Evolutionary conservation across 2,113 vertebrate species (phyloP).

Genomic region (Sinocyclocheilus maitianheensis): DNA sequence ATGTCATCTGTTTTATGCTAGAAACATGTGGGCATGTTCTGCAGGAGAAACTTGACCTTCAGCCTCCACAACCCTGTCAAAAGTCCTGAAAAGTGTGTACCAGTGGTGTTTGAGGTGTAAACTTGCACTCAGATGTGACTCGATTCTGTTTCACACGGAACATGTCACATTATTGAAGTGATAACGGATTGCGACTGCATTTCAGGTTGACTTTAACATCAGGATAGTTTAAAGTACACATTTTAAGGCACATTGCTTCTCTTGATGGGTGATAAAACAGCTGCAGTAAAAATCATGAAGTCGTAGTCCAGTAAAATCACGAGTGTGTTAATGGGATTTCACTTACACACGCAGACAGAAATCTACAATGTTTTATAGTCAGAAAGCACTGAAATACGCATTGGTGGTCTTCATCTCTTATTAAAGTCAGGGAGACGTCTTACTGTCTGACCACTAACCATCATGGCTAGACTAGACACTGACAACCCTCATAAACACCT

Average conservation of each 20-base stretch:
- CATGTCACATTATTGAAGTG: neutral
- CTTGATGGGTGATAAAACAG: slow-evolving; percentile 20
- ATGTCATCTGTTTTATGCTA: too few species aligned
- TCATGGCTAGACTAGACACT: neutral
- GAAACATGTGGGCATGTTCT: too few species aligned
- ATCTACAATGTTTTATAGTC: neutral
- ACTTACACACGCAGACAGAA: neutral
- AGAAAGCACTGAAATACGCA: neutral
- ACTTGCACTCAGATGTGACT: too few species aligned
- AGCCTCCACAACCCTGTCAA: too few species aligned
- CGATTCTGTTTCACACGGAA: too few species aligned
- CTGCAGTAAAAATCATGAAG: slow-evolving; percentile 17
- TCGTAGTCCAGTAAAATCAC: neutral
- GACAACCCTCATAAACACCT: slow-evolving; percentile 5
- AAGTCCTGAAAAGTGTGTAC: too few species aligned
- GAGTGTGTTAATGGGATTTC: slow-evolving; percentile 13
- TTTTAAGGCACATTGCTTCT: slow-evolving; percentile 27
- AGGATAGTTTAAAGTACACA: neutral
- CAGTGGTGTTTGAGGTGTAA: too few species aligned
- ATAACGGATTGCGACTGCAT: neutral
- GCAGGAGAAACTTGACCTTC: too few species aligned
- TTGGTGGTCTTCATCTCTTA: neutral
- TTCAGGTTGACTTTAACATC: slow-evolving; percentile 23
- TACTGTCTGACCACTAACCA: neutral
- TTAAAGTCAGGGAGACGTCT: slow-evolving; percentile 3